Base-by-base conservation (phyloP, 2,113 vertebrate species). In the Orthonyx spaldingii region DNA sequence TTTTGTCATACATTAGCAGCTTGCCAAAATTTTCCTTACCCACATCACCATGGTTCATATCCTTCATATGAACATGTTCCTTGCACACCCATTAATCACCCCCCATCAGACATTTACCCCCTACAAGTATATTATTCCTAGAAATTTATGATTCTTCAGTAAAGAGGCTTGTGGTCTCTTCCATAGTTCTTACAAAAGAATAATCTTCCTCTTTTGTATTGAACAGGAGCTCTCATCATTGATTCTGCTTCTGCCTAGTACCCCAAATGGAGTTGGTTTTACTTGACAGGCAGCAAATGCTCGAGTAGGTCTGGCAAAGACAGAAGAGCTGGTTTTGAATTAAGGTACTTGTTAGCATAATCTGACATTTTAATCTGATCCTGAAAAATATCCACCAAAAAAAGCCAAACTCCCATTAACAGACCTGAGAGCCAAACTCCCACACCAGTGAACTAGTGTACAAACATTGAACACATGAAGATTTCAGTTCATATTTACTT, bases 391-490 rank as follows among this genome's bases (percentile, higher is more conserved):
- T 16, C 26, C n/a, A 53, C n/a, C 21, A 69, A 30, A 30, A 65
- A 52, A 44, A 80, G 19, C 5, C 63, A 55, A 79, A 50, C 7
- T 52, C 6, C 23, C 7, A 53, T n/a, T 68, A 52, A 15, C 3
- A 76, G 4, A 39, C 37, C 33, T 15, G 16, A 37, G 6, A 83
- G 10, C 4, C 65, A 47, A 69, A 61, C 23, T 59, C 22, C 55
- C 15, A 26, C 35, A 52, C 6, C 13, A 12, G 8, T 52, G 65
- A 90, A 47, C 8, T 21, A 16, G 4, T 4, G 22, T 18, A 55
- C 6, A 18, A 30, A 42, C 10, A 71, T 0, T 32, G 50, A 85
- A 64, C 18, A 56, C 5, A 19, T 1, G 0, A 33, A 69, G 11
- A 18, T 81, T 80, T 59, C n/a, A 65, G 10, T 66, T 77, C 37